phyloP scores from a whole-genome alignment of 2,797 vertebrate genomes.

The Cryptoblepharus egeriae region DNA sequence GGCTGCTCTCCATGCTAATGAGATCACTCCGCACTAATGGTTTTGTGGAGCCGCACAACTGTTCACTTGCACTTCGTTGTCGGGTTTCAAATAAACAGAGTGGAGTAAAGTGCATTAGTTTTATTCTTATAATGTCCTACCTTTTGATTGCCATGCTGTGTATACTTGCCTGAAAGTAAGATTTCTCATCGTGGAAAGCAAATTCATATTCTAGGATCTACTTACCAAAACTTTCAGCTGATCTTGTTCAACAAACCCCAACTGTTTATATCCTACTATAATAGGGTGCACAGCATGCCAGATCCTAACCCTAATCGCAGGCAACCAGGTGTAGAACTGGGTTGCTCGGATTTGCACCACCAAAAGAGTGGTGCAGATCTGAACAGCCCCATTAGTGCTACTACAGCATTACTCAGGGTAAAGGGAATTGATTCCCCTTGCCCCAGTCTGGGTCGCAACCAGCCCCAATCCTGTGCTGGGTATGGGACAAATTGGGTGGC shows the following conservation, averaged over 20 bases:
- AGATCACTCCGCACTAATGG: neutral
- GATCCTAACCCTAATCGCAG: too few relatives aligned
- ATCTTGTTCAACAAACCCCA: neutral
- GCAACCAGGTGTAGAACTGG: too few relatives aligned
- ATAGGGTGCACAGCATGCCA: too few relatives aligned
- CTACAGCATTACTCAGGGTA: too few relatives aligned
- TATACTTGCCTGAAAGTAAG: neutral
- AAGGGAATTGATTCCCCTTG: too few relatives aligned
- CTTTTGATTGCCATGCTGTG: neutral
- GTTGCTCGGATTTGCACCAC: too few relatives aligned
- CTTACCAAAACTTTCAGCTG: constrained; percentile 1
- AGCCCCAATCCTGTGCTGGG: too few relatives aligned
- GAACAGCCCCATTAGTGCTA: too few relatives aligned
- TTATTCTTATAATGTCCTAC: neutral
- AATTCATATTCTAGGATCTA: neutral
- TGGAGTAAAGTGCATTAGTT: neutral
- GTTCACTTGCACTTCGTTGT: constrained; percentile 6
- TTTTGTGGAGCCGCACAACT: neutral
- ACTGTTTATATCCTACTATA: neutral
- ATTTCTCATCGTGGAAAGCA: neutral
- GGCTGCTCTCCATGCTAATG: constrained; percentile 2
- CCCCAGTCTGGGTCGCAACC: too few relatives aligned
- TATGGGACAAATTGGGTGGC: too few relatives aligned
- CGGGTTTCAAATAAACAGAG: constrained; percentile 6
- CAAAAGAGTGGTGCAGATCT: too few relatives aligned